Conservation (phyloP, 2,113 vertebrate species). For the Oryzias curvinotus region DNA sequence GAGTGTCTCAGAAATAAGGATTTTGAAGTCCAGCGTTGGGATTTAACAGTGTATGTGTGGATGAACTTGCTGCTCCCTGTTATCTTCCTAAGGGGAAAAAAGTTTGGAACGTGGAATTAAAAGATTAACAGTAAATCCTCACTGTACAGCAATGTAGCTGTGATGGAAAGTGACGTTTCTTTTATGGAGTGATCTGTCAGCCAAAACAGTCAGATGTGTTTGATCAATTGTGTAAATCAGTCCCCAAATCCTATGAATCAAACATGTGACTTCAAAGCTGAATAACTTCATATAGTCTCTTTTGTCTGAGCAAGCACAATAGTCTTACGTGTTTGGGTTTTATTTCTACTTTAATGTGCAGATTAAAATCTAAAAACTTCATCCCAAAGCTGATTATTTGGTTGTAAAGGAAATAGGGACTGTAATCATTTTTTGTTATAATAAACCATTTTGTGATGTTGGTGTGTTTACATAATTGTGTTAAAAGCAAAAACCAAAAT, state of each 20-base stretch:
- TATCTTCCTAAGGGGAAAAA: slow-evolving; percentile 12
- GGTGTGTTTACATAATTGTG: too few relatives aligned
- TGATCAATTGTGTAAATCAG: slow-evolving; percentile 56
- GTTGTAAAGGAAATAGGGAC: slow-evolving; percentile 25
- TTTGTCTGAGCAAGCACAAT: neutral
- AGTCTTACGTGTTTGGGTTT: neutral
- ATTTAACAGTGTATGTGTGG: neutral
- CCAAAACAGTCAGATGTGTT: slow-evolving; percentile 27
- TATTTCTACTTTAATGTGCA: neutral
- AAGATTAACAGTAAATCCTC: slow-evolving; percentile 72
- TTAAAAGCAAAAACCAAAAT: too few relatives aligned
- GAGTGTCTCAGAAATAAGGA: neutral
- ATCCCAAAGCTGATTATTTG: slow-evolving; percentile 42
- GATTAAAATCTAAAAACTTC: slow-evolving; percentile 30
- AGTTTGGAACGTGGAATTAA: slow-evolving; percentile 61
- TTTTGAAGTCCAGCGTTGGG: neutral
- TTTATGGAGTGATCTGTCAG: slow-evolving; percentile 64
- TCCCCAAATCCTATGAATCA: slow-evolving; percentile 49
- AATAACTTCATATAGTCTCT: slow-evolving; percentile 17
- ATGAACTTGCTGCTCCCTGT: slow-evolving; percentile 7
- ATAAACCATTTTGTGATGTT: too few relatives aligned
- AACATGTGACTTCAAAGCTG: slow-evolving; percentile 58
- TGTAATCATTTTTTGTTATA: slow-evolving; percentile 5
- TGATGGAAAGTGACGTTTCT: slow-evolving; percentile 66
- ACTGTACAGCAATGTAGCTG: slow-evolving; percentile 27